phyloP scores from a whole-genome alignment of 2,113 vertebrate species.

The Vicugna pacos region DNA sequence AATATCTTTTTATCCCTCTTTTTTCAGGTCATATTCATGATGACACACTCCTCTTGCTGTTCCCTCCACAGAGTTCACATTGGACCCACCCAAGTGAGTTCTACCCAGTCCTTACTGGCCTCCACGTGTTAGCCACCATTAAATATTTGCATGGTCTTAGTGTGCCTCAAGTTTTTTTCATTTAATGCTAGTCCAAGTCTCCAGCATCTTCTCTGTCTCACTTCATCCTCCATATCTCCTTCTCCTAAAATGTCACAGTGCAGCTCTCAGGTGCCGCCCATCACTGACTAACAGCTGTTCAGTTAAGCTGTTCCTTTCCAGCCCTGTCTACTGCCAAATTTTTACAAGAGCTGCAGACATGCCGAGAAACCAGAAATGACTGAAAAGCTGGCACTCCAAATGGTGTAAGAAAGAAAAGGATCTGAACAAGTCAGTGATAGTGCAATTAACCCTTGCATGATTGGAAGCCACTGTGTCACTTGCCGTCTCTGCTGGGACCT shows the following conservation, averaged over 20 bases:
- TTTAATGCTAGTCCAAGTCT: not conserved
- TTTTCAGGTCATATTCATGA: not conserved
- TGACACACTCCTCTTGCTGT: not conserved
- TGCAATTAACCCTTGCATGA: not conserved
- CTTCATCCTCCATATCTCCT: not conserved
- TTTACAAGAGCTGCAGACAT: slow-evolving; percentile 12
- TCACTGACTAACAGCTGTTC: slow-evolving; percentile 51
- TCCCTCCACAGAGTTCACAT: not conserved
- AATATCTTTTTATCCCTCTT: not conserved
- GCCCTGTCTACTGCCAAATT: slow-evolving; percentile 55
- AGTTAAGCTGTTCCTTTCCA: slow-evolving; percentile 64
- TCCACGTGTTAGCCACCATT: not conserved
- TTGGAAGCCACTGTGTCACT: not conserved
- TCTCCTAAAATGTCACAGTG: not conserved
- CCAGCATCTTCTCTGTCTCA: not conserved
- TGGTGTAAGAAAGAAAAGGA: not conserved
- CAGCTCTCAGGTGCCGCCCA: slow-evolving; percentile 35
- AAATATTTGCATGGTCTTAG: not conserved
- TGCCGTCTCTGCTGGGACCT: not conserved
- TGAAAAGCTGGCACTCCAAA: not conserved
- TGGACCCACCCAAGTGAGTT: not conserved
- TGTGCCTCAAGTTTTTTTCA: not conserved
- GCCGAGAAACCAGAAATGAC: slow-evolving; percentile 42
- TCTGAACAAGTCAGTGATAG: not conserved
- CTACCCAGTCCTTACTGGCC: not conserved